Base-by-base conservation (phyloP, 2,888 invertebrate species). In the Diplolepis rosae region DNA sequence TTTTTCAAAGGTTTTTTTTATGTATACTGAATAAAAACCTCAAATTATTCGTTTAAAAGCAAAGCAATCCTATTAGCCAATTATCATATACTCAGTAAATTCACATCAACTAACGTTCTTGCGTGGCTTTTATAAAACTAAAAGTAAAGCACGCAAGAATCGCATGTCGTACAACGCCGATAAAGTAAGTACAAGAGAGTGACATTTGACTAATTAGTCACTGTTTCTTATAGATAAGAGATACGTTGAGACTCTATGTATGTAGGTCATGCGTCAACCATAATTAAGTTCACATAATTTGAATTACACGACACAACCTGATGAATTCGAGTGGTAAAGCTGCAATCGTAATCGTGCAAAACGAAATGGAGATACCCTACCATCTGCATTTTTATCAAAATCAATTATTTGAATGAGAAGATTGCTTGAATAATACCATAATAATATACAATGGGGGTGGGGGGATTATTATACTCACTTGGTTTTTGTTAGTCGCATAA, bases 181-280 rank as follows among this genome's bases (percentile, higher is more conserved):
- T 61, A 61, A 39, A 6, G 24, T 39, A 22, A 45, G 9, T 45
- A 9, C 45, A 45, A 15, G 9, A 45, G 45, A 61, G 35, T 61
- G 61, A 61, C 61, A 39, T 39, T 39, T 61, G 61, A 56, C 35
- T 56, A 56, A 56, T 56, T 56, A 35, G 35, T 24, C 24, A 56
- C 24, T 24, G 30, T 52, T 52, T 52, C 52, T 52, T 52, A 30
- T 52, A 52, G 30, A 52, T 52, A 30, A 7, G 28, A 52, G 52
- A 30, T 52, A 52, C 4, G 30, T 52, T 30, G n/a, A 30, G 30
- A 30, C 52, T 1, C 1, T 52, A 52, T 15, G 52, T 52, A 30
- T 52, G 28, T 52, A 30, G 15, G 30, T 28, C 52, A 52, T n/a
- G 52, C 52, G 52, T 52, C 52, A 52, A 15, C 52, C 52, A 15